Evolutionary conservation across 2,797 vertebrate species (phyloP), one percentile per base, ranked within the genome.

Genomic region (Neosalanx taihuensis): DNA sequence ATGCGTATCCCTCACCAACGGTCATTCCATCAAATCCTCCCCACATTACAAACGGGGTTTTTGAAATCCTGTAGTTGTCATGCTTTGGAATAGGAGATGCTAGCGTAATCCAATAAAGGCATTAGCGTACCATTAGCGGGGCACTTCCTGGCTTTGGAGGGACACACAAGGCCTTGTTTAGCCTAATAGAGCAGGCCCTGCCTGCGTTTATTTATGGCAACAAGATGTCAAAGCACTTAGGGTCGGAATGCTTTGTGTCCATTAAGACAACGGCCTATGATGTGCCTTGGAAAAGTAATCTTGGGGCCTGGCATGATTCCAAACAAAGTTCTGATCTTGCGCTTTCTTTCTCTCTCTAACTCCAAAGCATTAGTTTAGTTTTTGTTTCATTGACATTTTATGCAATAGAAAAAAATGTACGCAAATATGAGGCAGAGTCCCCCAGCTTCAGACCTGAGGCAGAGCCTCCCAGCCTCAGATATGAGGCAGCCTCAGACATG

Each of bases 41-140:
- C 77, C 81, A 82, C 51, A 87, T 85, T 74, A 72, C 81, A 76
- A 66, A 35, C 17, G 18, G 63, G 37, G 64, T 26, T 70, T 70
- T 66, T 70, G 30, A 70, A 65, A 70, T 70, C 46, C 64, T 69
- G 72, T 78, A 86, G 80, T 76, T 85, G 84, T 85, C 85, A 86
- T 78, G 86, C 81, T 76, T 76, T 84, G 89, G 83, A 91, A 91
- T 83, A 77, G 80, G 89, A 92, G 89, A 91, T 83, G 88, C 84
- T 83, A 84, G 78, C 69, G 84, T 92, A 92, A 92, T 91, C 82
- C 86, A 91, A 93, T 92, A 85, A 92, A 92, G 85, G 81, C 88
- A 89, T 93, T 91, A 91, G 88, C 59, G 83, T 81, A 84, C 89
- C 90, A 91, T 92, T 92, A 92, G 83, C 79, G 82, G 79, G 83